Conservation (phyloP, 2,113 vertebrate species). For the Apteryx owenii region DNA sequence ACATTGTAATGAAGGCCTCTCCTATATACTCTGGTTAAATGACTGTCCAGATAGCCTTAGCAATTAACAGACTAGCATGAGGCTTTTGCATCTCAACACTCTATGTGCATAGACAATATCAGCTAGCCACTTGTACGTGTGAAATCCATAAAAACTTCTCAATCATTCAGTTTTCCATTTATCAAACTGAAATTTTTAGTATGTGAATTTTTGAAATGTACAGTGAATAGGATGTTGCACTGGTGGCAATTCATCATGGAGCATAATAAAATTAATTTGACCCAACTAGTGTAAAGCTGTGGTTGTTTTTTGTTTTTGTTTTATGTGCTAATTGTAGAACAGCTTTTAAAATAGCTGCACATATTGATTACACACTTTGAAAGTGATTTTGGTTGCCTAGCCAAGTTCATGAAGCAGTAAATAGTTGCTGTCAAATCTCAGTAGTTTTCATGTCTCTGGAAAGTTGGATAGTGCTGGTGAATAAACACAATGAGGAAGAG, state of each 20-base stretch:
- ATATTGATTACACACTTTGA: neutral
- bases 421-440: neutral
- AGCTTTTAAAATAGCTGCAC: constrained; percentile 36
- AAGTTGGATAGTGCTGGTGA: constrained; percentile 49
- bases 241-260: constrained; percentile 87
- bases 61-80: constrained; percentile 80
- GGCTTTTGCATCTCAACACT: constrained; percentile 81
- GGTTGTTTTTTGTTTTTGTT: constrained; percentile 36
- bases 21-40: constrained; percentile 65
- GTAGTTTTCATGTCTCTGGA: neutral
- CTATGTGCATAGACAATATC: constrained; percentile 80
- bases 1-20: constrained; percentile 71
- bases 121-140: constrained; percentile 80
- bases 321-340: constrained; percentile 25
- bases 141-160: constrained; percentile 78
- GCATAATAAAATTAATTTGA: constrained; percentile 88
- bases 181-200: constrained; percentile 83
- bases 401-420: neutral
- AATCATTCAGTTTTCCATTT: constrained; percentile 81
- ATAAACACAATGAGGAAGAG: constrained; percentile 42
- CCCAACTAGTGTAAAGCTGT: constrained; percentile 65
- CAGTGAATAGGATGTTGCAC: constrained; percentile 87
- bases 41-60: constrained; percentile 77
- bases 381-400: neutral
- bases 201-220: constrained; percentile 85